phyloP scores from a whole-genome alignment of 2,888 invertebrate genomes.

The Callinectes sapidus region DNA sequence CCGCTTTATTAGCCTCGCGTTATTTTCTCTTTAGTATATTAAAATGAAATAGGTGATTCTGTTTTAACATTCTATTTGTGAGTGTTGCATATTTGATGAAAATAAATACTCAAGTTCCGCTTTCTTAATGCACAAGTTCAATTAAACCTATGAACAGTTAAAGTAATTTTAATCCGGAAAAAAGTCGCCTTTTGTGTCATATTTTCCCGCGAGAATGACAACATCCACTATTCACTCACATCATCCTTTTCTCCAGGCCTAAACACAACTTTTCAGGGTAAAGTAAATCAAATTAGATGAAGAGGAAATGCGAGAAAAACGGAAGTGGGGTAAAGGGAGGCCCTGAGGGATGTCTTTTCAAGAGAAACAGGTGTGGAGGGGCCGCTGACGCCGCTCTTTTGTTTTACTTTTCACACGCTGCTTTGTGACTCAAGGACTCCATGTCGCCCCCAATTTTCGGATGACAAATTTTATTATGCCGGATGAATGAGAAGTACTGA shows the following conservation, averaged over 20 bases:
- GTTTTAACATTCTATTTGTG: background rate
- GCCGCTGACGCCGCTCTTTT: conserved; percentile 50
- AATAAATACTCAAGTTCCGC: background rate
- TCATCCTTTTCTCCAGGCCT: background rate
- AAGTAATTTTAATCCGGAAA: background rate
- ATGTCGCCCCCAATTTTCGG: conserved; percentile 48
- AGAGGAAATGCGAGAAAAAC: conserved; percentile 1
- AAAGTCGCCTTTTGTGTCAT: background rate
- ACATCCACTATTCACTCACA: background rate
- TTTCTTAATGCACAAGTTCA: background rate
- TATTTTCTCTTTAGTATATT: background rate
- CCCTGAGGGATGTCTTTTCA: conserved; percentile 46
- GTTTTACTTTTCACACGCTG: conserved; percentile 61
- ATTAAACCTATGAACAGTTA: background rate
- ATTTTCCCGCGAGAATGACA: background rate
- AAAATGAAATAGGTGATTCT: background rate
- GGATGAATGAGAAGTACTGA: conserved; percentile 34
- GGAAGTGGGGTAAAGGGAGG: background rate
- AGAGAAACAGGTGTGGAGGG: conserved; percentile 52
- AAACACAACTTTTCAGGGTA: background rate
- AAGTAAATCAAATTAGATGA: background rate
- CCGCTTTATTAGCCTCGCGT: background rate
- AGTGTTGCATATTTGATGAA: background rate
- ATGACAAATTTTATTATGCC: conserved; percentile 56
- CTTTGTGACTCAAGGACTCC: conserved; percentile 50